Conservation (phyloP, 1,140 invertebrate genomes). For the Trichonephila clavata region DNA sequence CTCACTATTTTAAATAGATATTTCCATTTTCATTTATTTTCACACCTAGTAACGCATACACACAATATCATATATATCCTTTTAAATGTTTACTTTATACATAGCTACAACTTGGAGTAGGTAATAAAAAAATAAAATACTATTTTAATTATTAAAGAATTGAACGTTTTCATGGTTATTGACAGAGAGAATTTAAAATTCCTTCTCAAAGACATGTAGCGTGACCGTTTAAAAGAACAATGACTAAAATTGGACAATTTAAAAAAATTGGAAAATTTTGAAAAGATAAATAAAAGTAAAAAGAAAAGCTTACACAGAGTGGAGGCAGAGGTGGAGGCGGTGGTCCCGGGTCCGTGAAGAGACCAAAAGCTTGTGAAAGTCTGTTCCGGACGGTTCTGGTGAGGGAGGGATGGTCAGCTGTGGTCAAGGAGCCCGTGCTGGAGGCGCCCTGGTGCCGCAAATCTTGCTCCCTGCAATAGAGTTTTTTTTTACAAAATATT, state of each 20-base stretch:
- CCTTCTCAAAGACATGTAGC: no score
- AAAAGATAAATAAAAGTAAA: not conserved
- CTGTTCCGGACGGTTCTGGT: slow-evolving; percentile 57
- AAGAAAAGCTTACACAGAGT: slow-evolving; percentile 9
- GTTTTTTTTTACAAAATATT: not conserved
- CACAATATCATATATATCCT: no score
- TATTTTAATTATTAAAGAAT: no score
- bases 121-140: no score
- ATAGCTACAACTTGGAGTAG: no score
- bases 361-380: slow-evolving; percentile 52
- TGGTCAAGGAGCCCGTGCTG: not conserved
- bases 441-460: slow-evolving; percentile 2
- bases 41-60: no score
- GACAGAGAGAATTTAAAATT: no score
- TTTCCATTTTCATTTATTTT: no score
- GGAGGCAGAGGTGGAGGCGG: not conserved
- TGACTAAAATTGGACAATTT: not conserved
- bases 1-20: no score
- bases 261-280: not conserved
- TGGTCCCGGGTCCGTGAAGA: not conserved
- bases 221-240: no score
- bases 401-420: slow-evolving; percentile 53
- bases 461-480: not conserved
- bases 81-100: no score
- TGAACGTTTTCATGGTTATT: no score